Evolutionary conservation across 2,113 vertebrate genomes (phyloP), one percentile per base, ranked within the genome.

Genomic region (Thomomys bottae): DNA sequence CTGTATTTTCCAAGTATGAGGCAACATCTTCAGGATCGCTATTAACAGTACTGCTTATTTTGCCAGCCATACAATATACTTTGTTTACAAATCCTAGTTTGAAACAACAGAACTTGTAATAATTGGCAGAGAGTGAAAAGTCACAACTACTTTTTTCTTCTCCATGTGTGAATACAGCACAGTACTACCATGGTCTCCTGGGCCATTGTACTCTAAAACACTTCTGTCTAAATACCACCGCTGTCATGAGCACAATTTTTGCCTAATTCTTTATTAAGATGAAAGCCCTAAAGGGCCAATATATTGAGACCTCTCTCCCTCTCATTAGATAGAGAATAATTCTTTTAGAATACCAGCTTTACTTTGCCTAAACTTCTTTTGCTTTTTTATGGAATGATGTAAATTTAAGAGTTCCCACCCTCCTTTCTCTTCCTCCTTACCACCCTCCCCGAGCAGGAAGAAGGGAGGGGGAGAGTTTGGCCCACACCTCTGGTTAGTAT

Each of bases 151-250:
- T 30, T 9, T 84, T 91, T 72, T 89, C 68, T 92, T 54, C 32
- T 79, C 77, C 49, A 79, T 24, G 40, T 67, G 75, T 72, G 40
- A 32, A 42, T n/a, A 21, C 57, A 70, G 17, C 36, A 87, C 67
- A 40, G 49, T 32, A 66, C 21, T 14, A 30, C 61, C 77, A 40
- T 61, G 42, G 64, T 73, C 24, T n/a, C 85, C n/a, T 73, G 57
- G 4, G 17, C 78, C 15, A 45, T 49, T 87, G n/a, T 26, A n/a
- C 36, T 77, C 97, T 97, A 91, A 90, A 93, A 59, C 96, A 96
- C 95, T 95, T 97, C 82, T 97, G 96, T 96, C 97, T 97, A 97
- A 98, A 97, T 97, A 97, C 94, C 90, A 90, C 96, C 96, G 66
- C 80, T 95, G 73, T 84, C 72, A 36, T 92, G 87, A 97, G 97